Conservation (phyloP, 1,140 invertebrate genomes). For the Trypoxylus dichotomus region DNA sequence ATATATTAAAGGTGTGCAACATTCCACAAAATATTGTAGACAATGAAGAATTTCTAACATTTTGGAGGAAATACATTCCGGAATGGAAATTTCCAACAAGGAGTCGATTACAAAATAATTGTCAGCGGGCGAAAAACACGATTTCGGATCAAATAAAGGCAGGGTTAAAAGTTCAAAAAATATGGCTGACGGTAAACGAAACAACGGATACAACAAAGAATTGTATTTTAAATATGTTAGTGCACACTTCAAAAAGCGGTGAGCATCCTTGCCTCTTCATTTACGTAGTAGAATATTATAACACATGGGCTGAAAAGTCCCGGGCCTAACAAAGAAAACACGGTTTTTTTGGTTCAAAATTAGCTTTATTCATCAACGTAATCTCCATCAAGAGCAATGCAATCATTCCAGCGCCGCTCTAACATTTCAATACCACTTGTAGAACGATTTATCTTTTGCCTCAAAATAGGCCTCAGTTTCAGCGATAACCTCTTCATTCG, state of each 20-base stretch:
- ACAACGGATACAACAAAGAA: background rate
- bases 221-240: constrained; percentile 1
- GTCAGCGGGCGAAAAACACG: background rate
- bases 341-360: no score
- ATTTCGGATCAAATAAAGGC: background rate
- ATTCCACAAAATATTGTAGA: background rate
- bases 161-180: background rate
- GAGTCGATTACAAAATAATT: background rate
- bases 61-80: background rate
- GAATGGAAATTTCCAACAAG: background rate
- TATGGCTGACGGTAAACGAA: background rate
- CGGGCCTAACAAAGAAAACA: no score
- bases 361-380: no score
- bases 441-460: no score
- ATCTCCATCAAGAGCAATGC: no score
- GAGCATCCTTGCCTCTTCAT: background rate
- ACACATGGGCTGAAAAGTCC: no score
- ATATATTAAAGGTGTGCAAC: background rate
- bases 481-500: no score
- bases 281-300: background rate
- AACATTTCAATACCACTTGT: no score
- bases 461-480: no score
- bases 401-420: no score
- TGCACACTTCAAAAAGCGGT: background rate
- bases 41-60: constrained; percentile 3